Evolutionary conservation across 2,888 invertebrate species (phyloP), one percentile per base, ranked within the genome.

Genomic region (Odontocolon sp.): DNA sequence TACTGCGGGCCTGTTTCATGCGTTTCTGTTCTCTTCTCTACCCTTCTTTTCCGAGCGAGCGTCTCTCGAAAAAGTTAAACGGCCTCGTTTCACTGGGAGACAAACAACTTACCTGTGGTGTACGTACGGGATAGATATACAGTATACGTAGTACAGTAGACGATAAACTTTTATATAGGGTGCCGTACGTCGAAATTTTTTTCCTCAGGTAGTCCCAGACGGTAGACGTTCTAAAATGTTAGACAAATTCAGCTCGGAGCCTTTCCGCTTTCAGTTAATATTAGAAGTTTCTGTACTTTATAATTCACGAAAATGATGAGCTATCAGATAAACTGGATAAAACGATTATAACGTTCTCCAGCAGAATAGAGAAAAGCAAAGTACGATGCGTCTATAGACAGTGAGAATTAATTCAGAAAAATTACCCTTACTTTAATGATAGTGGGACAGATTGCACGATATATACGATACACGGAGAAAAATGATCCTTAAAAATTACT

Each of bases 21-120:
- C 36, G 26, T 50, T 52, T 70, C 64, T 67, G 70, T 73, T 70
- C 71, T 77, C 68, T 77, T 36, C 28, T 54, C 52, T 31, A 40
- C 45, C 31, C 63, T 63, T 61, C 31, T 57, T 63, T 67, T 26
- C 40, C 50, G 31, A 42, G 54, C 61, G 28, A 26, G 47, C 57
- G 66, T 68, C 63, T 59, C 61, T 67, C 57, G 64, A 75, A 77
- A 79, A 79, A 79, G 68, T 79, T 79, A 69, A 75, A 69, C 79
- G 68, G 66, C 64, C 64, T 68, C 67, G 64, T 74, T 66, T 67
- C 70, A 64, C 59, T 33, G 61, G 38, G 61, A 56, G 74, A 77
- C 57, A 71, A 79, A 77, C 73, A 79, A 79, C 71, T 77, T 74
- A 61, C 63, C 36, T 38, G 40, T 18, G 23, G 45, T 66, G 50